Percentiles rank a stretch among this genome's conserved stretches.
Conservation (phyloP, 2,888 invertebrate species). For the Urechis unicinctus region DNA sequence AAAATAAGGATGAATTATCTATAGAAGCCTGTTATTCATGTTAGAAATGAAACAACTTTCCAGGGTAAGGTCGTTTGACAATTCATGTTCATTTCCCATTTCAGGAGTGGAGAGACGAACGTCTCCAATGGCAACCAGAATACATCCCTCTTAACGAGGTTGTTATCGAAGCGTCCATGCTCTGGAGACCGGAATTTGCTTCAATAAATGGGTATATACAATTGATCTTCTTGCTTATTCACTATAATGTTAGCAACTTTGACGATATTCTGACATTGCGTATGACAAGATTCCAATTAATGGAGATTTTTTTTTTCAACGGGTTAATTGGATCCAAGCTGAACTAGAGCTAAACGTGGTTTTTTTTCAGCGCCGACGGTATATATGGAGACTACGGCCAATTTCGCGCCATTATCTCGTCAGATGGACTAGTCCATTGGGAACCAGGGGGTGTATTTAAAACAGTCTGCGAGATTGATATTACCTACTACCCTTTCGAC, state of each 20-base stretch:
- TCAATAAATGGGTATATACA: constrained; percentile 28
- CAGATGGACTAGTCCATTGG: constrained; percentile 23
- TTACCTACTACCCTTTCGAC: constrained; percentile 28
- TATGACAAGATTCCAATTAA: no score
- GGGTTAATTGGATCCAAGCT: no score
- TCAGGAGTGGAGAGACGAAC: constrained; percentile 22
- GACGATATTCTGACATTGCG: no score
- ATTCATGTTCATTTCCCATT: not conserved
- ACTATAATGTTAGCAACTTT: no score
- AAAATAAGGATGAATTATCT: not conserved
- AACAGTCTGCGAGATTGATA: constrained; percentile 27
- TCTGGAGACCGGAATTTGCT: constrained; percentile 28
- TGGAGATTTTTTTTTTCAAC: no score
- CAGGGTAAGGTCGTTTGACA: not conserved
- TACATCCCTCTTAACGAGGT: constrained; percentile 18
- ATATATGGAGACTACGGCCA: constrained; percentile 27
- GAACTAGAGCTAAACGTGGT: no score
- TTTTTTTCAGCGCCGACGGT: constrained; percentile 23
- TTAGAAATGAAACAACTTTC: no score
- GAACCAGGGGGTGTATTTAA: constrained; percentile 27
- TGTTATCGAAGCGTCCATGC: constrained; percentile 22
- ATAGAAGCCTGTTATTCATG: not conserved
- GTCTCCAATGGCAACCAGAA: constrained; percentile 16
- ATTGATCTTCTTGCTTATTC: no score
- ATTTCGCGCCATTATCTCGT: constrained; percentile 22